phyloP scores from a whole-genome alignment of 2,113 vertebrate species.

The Carassius carassius region DNA sequence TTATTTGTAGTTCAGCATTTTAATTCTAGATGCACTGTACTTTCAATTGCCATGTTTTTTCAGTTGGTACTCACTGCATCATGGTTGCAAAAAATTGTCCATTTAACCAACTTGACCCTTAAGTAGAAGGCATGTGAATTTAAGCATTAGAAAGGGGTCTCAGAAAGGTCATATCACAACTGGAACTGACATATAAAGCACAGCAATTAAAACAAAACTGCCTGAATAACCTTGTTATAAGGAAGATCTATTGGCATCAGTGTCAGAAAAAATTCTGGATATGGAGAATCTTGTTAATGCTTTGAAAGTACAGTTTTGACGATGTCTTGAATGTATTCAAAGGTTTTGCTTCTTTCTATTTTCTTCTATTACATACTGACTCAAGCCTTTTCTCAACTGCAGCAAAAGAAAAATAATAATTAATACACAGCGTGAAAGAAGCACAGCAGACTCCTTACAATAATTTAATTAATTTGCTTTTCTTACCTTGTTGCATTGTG shows the following conservation, averaged over 20 bases:
- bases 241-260: not conserved
- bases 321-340: not conserved
- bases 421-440: not conserved
- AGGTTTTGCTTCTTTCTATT: not conserved
- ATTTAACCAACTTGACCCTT: not conserved
- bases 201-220: too few species aligned
- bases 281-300: not conserved
- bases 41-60: too few species aligned
- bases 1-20: too few species aligned
- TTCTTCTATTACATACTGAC: not conserved
- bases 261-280: not conserved
- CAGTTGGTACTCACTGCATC: too few species aligned
- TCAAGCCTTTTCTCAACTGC: not conserved
- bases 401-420: not conserved
- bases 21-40: too few species aligned
- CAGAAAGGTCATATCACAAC: too few species aligned
- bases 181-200: too few species aligned
- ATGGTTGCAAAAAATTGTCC: too few species aligned
- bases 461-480: not conserved
- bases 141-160: too few species aligned
- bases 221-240: not conserved
- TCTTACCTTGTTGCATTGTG: not conserved
- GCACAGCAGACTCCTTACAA: not conserved
- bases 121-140: too few species aligned
- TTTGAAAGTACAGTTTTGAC: not conserved